Evolutionary conservation across 2,797 vertebrate species (phyloP).

Genomic region (Xiphophorus birchmanni): DNA sequence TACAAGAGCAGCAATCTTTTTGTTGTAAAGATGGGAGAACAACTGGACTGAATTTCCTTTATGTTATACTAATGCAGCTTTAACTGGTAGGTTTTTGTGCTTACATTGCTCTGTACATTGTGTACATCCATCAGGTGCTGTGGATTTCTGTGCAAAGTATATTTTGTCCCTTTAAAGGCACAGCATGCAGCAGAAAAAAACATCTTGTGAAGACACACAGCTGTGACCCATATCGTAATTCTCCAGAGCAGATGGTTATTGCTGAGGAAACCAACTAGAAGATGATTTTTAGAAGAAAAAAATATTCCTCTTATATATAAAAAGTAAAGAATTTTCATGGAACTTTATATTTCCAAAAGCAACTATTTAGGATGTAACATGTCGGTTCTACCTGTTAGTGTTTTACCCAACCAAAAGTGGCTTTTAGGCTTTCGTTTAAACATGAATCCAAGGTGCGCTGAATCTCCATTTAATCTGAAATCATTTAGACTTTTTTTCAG

Average conservation of each 20-base stretch:
- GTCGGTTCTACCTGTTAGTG: too few species aligned
- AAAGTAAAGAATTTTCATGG: background rate
- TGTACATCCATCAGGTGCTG: too few species aligned
- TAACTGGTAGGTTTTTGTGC: background rate
- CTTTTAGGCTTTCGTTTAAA: background rate
- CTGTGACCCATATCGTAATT: background rate
- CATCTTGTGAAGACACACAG: background rate
- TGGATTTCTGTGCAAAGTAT: background rate
- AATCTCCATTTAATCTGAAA: background rate
- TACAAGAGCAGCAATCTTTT: background rate
- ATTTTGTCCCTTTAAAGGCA: background rate
- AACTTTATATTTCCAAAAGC: background rate
- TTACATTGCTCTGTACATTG: background rate
- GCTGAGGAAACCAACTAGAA: background rate
- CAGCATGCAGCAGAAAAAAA: background rate
- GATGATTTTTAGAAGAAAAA: background rate
- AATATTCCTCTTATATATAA: background rate
- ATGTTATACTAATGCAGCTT: background rate
- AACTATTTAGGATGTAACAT: background rate
- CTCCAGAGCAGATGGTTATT: background rate
- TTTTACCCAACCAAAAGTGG: background rate
- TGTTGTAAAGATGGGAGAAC: background rate
- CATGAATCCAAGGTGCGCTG: background rate
- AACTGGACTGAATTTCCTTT: constrained; percentile 2
- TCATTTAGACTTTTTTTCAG: background rate